A percentile compares a stretch with the other conserved stretches of the same genome.
Conservation (phyloP, 2,797 vertebrate species). For the Dendrocincla tyrannina region DNA sequence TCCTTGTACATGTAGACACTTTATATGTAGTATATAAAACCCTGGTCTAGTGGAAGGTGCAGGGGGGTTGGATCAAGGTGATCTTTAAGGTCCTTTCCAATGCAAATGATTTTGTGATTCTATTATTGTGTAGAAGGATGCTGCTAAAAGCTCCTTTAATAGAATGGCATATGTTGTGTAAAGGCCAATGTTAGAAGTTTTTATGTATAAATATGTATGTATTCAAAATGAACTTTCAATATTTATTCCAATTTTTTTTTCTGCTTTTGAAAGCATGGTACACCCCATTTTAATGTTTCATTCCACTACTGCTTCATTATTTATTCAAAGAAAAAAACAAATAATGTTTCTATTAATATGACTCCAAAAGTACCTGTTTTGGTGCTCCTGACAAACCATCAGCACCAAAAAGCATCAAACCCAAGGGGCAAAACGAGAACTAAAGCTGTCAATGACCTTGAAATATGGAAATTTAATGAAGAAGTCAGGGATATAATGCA, state of each 20-base stretch:
- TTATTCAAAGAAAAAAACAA: not conserved
- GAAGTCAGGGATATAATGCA: not conserved
- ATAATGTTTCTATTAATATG: not conserved
- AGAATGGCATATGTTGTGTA: not conserved
- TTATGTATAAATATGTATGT: not conserved
- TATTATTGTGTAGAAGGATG: not conserved
- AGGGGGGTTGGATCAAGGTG: not conserved
- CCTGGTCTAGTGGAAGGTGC: not conserved
- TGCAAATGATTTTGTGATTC: not conserved
- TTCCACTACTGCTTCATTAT: not conserved
- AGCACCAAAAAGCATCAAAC: not conserved
- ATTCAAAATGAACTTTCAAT: not conserved
- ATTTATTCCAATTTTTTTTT: not conserved
- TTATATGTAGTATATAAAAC: not conserved
- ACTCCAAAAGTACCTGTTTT: not conserved
- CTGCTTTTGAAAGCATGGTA: not conserved
- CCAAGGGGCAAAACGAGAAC: not conserved
- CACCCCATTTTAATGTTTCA: not conserved
- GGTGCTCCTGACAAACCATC: not conserved
- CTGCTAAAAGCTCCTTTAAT: not conserved
- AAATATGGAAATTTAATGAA: not conserved
- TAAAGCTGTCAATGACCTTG: not conserved
- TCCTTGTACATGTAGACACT: not conserved
- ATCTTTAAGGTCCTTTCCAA: not conserved
- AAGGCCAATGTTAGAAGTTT: not conserved